Evolutionary conservation across 2,888 invertebrate species (phyloP), one percentile per base, ranked within the genome.

Genomic region (Cerastoderma edule): DNA sequence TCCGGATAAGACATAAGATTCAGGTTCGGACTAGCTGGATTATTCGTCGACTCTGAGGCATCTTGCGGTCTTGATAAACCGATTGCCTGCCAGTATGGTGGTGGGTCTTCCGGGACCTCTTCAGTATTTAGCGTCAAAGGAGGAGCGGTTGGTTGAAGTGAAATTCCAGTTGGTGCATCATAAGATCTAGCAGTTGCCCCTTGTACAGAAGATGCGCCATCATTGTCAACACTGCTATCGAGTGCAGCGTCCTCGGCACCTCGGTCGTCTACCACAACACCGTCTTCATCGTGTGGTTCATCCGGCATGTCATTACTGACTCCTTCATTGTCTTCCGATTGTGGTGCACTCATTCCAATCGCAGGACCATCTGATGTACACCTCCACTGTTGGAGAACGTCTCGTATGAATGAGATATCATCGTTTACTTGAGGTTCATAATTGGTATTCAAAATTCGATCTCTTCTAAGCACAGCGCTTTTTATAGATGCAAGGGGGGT

Each of bases 71-170:
- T 68, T 19, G 70, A 35, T 57, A 69, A 70, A 68, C 77, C 81
- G 65, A 72, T 70, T 8, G 78, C 85, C 64, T 73, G 82, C 85
- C 83, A 85, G 60, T 77, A 85, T 60, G 78, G 83, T 30, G 78
- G 85, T 10, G 84, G 81, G 53, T 72, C 65, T 16, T 76, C 73
- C 13, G 75, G 77, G 32, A 73, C 82, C 32, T 63, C 71, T 46
- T 73, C 75, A 13, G 68, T 65, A 5, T 60, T 48, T 57, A 24
- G 74, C 60, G 24, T 67, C 64, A 72, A 32, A 8, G 75, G 73
- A 0, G 81, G 75, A 8, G 78, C 71, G 28, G 78, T 50, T 35
- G 65, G 67, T 8, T 13, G 13, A 16, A 44, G 27, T 46, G 56
- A n/a, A 30, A 30, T n/a, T n/a, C n/a, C n/a, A n/a, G n/a, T n/a